Evolutionary conservation across 1,140 invertebrate species (phyloP), one percentile per base, ranked within the genome.

Genomic region (Meloidogyne hapla): DNA sequence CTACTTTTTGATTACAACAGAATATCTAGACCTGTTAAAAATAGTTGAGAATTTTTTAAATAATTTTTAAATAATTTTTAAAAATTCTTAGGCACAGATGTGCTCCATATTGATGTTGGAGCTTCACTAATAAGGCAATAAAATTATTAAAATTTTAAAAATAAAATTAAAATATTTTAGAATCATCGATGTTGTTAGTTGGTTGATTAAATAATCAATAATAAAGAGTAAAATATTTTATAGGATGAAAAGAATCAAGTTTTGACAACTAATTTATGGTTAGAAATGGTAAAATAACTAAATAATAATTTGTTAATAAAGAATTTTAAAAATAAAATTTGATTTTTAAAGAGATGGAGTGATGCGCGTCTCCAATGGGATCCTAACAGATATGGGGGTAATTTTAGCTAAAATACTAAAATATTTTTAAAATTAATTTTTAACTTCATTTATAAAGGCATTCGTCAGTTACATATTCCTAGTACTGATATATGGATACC

Each of bases 161-260:
- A 12, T n/a, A n/a, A 56, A n/a, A 56, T n/a, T 5, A n/a, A n/a
- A 56, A 1, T 5, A 56, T 21, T 56, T n/a, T 64, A 68, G 85
- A 26, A 87, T 86, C 23, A 87, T 86, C 69, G 85, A 86, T 84
- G 85, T 86, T 45, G 83, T 84, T 25, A 82, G 77, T 79, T 26
- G 8, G n/a, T 4, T 18, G 65, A 38, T 74, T 33, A 48, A 26
- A n/a, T 33, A 12, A 26, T 74, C n/a, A n/a, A n/a, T 28, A 13
- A n/a, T 18, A 33, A 42, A 48, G 10, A 25, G 65, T 38, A 28
- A 77, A 64, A 62, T 25, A 25, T 21, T 38, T 72, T 80, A n/a
- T 42, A 96, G 94, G 94, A 96, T 90, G 90, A 96, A 70, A 96
- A 95, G 88, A 94, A 95, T 90, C 94, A 96, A 90, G 95, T 96